Evolutionary conservation across 2,888 invertebrate species (phyloP).

Genomic region (Sepioteuthis lessoniana): DNA sequence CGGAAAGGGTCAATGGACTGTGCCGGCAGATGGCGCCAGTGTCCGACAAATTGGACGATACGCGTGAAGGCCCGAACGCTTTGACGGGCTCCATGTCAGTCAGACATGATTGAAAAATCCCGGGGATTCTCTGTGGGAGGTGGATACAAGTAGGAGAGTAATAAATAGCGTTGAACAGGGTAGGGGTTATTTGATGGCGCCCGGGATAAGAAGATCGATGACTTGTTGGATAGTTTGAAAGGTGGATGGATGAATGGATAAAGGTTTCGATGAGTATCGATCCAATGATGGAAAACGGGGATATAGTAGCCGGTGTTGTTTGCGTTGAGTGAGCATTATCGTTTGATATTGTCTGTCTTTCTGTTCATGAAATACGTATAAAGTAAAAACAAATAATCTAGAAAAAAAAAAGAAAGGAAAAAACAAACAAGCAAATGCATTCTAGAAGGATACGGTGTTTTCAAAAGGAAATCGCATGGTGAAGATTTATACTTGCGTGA

Average conservation of each 20-base stretch:
- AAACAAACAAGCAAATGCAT: no score
- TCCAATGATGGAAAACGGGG: neutral
- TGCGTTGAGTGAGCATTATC: no score
- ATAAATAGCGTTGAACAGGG: neutral
- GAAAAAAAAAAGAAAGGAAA: no score
- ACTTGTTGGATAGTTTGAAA: neutral
- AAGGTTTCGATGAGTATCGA: neutral
- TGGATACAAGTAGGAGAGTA: neutral
- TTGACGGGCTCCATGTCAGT: constrained; percentile 2
- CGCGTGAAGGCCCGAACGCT: neutral
- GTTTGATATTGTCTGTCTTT: no score
- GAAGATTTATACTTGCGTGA: no score
- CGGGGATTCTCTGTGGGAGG: neutral
- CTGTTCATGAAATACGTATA: no score
- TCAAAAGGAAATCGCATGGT: no score
- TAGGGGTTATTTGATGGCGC: neutral
- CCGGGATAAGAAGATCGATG: neutral
- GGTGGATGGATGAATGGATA: neutral
- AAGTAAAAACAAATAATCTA: no score
- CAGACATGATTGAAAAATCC: constrained; percentile 2
- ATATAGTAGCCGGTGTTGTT: no score
- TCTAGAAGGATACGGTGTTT: no score
- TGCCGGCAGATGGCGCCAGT: neutral
- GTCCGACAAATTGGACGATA: neutral
- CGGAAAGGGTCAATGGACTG: constrained; percentile 9